Percentiles rank a stretch among this genome's conserved stretches.
These are phyloP conservation scores for Periophthalmodon schlosseri DNA, from an alignment of 2,113 vertebrate genomes.

Conservation along the genomic window DNA sequence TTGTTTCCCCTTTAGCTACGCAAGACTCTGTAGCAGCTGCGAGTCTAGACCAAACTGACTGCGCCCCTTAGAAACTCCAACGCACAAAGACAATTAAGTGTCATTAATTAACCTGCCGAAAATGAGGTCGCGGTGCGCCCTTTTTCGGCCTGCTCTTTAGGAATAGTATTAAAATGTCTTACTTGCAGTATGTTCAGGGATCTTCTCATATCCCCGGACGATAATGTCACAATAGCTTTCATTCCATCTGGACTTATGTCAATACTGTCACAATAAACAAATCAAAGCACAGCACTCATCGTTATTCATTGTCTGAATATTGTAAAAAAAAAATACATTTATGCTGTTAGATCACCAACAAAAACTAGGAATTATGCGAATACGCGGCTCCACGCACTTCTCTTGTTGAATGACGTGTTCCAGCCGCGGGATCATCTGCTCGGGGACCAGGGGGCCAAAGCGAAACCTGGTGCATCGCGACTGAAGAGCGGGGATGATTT, in stretches of 20 bases:
- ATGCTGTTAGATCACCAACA: not conserved
- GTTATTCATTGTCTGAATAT: not conserved
- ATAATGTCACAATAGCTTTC: slow-evolving; percentile 93
- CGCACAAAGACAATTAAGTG: too few species aligned
- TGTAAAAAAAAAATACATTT: not conserved
- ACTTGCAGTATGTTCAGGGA: slow-evolving; percentile 97
- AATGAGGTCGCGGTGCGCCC: too few species aligned
- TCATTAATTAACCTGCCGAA: too few species aligned
- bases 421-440: slow-evolving; percentile 93
- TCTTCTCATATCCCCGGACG: slow-evolving; percentile 93
- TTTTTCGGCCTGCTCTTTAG: not conserved
- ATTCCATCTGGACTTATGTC: slow-evolving; percentile 88
- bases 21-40: too few species aligned
- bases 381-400: slow-evolving; percentile 70
- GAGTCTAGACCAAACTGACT: too few species aligned
- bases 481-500: slow-evolving; percentile 97
- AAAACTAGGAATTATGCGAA: not conserved
- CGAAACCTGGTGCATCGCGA: slow-evolving; percentile 96
- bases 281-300: not conserved
- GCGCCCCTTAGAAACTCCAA: too few species aligned
- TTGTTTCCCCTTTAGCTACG: not conserved
- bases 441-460: slow-evolving; percentile 88
- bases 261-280: slow-evolving; percentile 77
- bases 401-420: slow-evolving; percentile 87
- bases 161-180: not conserved